Percentiles rank a stretch among this genome's conserved stretches.
Conservation (phyloP, 2,888 invertebrate species). For the Netelia virgata region DNA sequence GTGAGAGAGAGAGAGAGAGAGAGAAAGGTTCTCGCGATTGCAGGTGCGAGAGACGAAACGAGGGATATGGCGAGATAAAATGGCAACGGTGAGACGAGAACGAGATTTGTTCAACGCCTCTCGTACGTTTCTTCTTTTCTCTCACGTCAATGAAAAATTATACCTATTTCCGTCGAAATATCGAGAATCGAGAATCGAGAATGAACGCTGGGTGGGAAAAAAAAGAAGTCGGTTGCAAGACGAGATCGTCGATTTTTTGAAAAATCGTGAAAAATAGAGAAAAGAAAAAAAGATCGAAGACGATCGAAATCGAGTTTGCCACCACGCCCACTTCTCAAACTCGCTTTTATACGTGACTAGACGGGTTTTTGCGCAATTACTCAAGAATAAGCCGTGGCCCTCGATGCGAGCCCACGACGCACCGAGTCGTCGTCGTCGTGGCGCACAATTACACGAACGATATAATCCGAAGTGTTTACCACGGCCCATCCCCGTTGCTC, state of each 20-base stretch:
- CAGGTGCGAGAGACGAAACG: background rate
- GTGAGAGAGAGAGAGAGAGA: background rate
- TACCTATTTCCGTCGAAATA: background rate
- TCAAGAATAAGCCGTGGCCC: background rate
- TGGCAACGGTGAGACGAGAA: background rate
- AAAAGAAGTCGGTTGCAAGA: too few relatives aligned
- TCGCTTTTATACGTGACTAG: background rate
- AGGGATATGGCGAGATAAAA: background rate
- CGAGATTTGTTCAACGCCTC: background rate
- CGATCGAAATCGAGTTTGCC: background rate
- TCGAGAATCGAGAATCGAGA: background rate
- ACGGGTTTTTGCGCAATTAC: background rate
- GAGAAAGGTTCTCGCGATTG: constrained; percentile 15
- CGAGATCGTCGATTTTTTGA: background rate
- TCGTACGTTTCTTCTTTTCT: too few relatives aligned
- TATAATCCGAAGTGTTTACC: constrained; percentile 13
- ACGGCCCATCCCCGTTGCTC: constrained; percentile 26
- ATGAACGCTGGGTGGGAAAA: background rate
- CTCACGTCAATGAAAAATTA: background rate
- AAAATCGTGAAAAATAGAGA: background rate
- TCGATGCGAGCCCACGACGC: background rate
- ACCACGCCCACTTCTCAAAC: background rate
- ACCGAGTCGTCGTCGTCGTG: background rate
- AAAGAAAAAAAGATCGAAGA: background rate
- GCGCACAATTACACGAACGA: constrained; percentile 2